Conservation (phyloP, 2,797 vertebrate species). For the Pitangus sulphuratus region DNA sequence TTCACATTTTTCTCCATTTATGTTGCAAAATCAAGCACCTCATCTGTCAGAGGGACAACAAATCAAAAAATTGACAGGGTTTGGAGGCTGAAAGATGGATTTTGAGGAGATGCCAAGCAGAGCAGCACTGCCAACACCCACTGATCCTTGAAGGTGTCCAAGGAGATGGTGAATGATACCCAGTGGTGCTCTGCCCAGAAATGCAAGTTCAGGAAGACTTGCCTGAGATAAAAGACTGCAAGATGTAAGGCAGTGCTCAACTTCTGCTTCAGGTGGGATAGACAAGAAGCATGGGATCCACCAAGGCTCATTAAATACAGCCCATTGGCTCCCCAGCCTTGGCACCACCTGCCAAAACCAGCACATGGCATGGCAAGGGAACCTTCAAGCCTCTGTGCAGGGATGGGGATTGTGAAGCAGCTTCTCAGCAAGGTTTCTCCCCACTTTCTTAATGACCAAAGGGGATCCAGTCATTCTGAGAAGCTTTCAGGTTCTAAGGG, state of each 20-base stretch:
- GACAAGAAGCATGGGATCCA: not conserved
- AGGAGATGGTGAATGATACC: not conserved
- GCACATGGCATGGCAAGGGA: accelerated
- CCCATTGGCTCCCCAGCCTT: not conserved
- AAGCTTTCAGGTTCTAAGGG: not conserved
- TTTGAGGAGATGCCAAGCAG: not conserved
- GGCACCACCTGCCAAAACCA: not conserved
- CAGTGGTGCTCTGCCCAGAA: not conserved
- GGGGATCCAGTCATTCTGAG: not conserved
- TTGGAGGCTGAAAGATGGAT: not conserved
- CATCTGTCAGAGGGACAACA: not conserved
- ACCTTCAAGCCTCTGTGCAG: not conserved
- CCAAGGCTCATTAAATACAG: not conserved
- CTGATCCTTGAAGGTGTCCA: not conserved
- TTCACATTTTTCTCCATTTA: not conserved
- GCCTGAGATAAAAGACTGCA: not conserved
- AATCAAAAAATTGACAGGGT: not conserved
- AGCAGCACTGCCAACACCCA: not conserved
- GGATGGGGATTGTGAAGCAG: not conserved
- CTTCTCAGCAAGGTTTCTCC: not conserved
- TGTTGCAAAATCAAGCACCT: not conserved
- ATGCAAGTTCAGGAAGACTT: not conserved
- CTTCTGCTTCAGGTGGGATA: not conserved
- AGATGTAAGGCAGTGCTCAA: not conserved
- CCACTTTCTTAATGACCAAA: not conserved